Evolutionary conservation across 1,140 invertebrate species (phyloP), one percentile per base, ranked within the genome.

Genomic region (Drosophila seguyi): DNA sequence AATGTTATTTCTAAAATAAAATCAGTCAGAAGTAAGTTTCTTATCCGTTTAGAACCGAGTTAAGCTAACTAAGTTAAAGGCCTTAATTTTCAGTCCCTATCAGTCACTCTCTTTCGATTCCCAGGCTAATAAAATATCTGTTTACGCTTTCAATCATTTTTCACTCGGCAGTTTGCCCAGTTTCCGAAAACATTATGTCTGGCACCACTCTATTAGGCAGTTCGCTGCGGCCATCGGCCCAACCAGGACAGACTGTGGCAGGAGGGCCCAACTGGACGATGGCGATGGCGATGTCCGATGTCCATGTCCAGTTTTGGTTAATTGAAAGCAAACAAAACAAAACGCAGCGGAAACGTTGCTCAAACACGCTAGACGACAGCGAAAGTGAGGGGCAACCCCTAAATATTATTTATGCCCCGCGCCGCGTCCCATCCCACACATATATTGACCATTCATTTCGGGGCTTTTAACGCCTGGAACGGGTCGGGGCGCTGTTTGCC

Each of bases 381-480:
- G 41, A 75, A 68, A 63, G 61, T 29, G 48, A 34, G 38, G 22
- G 18, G 27, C 8, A 75, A 84, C 84, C 85, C 85, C 85, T 81
- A 84, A 88, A 88, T 81, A 88, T 88, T 90, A 88, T 88, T 88
- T 88, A 88, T 88, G 85, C 76, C 72, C 58, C 42, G 29, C 38
- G 36, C 47, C 10, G 5, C 25, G 16, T 25, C 34, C 14, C 52
- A 13, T 16, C 8, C 20, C 20, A 11, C 14, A 22, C 80, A 81
- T 72, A 75, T 88, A 88, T 88, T 88, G 84, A 88, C 84, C 84
- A 84, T 88, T 90, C 84, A 88, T 88, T 88, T 84, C 86, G 79
- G 67, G 75, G 84, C 84, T 88, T 88, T 88, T 88, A 88, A 81
- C 82, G 82, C 81, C 75, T 22, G 22, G n/a, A 31, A 36, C 29